Evolutionary conservation across 2,888 invertebrate species (phyloP).

Genomic region (Drosophila neotestacea): DNA sequence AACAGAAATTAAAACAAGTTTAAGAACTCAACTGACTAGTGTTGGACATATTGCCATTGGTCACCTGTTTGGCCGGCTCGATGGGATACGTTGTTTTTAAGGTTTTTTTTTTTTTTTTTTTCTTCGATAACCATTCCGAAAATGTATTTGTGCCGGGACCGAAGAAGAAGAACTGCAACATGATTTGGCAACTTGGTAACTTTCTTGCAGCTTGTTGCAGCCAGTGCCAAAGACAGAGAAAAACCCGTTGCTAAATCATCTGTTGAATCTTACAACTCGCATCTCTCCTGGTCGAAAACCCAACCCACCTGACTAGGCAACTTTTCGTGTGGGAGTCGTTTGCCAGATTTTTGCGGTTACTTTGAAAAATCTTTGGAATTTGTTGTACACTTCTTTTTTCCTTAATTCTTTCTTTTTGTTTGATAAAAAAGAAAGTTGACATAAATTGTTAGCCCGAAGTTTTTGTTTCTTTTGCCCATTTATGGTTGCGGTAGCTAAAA

Average conservation of each 20-base stretch:
- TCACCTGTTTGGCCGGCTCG: constrained; percentile 73
- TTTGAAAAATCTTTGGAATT: constrained; percentile 75
- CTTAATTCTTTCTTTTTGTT: constrained; percentile 73
- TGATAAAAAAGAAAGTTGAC: constrained; percentile 81
- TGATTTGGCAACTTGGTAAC: constrained; percentile 76
- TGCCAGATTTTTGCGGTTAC: constrained; percentile 75
- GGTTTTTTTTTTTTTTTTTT: constrained; percentile 27
- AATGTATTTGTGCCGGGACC: constrained; percentile 52
- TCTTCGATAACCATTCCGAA: constrained; percentile 59
- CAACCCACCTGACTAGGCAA: constrained; percentile 74
- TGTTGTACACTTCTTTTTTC: constrained; percentile 35
- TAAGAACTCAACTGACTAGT: constrained; percentile 70
- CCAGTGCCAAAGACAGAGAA: constrained; percentile 28
- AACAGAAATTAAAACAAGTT: constrained; percentile 70
- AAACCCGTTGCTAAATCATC: constrained; percentile 75
- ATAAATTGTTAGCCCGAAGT: constrained; percentile 68
- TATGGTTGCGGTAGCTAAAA: constrained; percentile 64
- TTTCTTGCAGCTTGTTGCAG: constrained; percentile 63
- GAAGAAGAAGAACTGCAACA: constrained; percentile 52
- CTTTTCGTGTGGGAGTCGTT: constrained; percentile 71
- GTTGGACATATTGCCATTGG: constrained; percentile 49
- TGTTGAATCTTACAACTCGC: constrained; percentile 52
- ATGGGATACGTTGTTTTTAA: constrained; percentile 47
- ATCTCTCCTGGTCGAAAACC: constrained; percentile 31
- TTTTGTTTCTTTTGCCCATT: constrained; percentile 40